Evolutionary conservation across 2,113 vertebrate species (phyloP).

Genomic region (Urocynchramus pylzowi): DNA sequence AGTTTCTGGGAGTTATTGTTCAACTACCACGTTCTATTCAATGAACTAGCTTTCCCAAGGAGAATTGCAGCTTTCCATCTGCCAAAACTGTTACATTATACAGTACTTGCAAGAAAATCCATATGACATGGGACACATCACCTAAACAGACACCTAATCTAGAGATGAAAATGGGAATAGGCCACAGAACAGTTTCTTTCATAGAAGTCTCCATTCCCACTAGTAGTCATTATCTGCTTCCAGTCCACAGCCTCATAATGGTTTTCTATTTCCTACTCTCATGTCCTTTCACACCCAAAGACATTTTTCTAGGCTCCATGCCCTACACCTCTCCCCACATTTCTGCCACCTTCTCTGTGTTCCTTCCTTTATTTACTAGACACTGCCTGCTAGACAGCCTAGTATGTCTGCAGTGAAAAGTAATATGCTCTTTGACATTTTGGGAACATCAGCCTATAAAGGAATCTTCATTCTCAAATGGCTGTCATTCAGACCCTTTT

Average conservation of each 20-base stretch:
- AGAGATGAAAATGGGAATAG: not conserved
- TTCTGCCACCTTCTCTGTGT: not conserved
- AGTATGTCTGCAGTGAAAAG: not conserved
- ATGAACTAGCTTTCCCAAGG: not conserved
- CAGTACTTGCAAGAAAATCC: not conserved
- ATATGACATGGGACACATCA: not conserved
- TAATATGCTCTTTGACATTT: not conserved
- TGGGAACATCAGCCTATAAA: not conserved
- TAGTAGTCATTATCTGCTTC: not conserved
- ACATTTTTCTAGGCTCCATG: not conserved
- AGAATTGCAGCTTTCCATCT: not conserved
- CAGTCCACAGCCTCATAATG: not conserved
- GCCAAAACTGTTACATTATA: not conserved
- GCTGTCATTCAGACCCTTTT: not conserved
- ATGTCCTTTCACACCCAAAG: not conserved
- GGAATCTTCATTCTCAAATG: not conserved
- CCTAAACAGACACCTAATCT: not conserved
- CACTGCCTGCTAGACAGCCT: not conserved
- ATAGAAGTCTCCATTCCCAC: not conserved
- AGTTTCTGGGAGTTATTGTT: slow-evolving; percentile 7
- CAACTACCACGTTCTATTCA: not conserved
- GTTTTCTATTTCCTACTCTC: not conserved
- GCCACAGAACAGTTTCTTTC: not conserved
- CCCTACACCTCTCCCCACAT: not conserved
- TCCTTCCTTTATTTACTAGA: not conserved